Conservation (phyloP, 2,888 invertebrate species). For the Orthosia gothica region DNA sequence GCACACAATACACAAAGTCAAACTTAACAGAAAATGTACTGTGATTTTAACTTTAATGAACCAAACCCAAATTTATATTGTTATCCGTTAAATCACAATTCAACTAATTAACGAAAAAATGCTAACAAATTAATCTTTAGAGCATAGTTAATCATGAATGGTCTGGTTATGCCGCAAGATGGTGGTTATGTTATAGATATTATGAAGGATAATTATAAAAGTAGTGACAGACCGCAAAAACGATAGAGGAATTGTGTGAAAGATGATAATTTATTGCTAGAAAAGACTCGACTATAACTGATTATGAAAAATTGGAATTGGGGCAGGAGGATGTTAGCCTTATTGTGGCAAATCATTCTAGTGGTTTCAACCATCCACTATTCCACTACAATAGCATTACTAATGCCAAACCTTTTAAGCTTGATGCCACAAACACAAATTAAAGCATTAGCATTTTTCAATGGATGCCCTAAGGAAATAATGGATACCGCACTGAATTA, state of each 20-base stretch:
- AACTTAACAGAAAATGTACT: not conserved
- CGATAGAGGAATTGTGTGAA: too few species aligned
- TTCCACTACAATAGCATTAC: conserved; percentile 4
- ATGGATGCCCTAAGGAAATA: not conserved
- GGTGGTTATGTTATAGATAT: too few species aligned
- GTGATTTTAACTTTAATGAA: not conserved
- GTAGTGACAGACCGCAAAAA: too few species aligned
- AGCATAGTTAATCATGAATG: not conserved
- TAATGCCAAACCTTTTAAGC: conserved; percentile 10
- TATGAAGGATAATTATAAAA: too few species aligned
- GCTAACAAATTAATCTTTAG: not conserved
- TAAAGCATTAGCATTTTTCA: not conserved
- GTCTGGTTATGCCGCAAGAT: not conserved
- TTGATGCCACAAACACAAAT: not conserved
- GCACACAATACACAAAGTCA: not conserved
- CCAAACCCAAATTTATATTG: not conserved
- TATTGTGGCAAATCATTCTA: not conserved
- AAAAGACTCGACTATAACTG: too few species aligned
- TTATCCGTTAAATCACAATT: conserved; percentile 2
- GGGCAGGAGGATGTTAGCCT: too few species aligned
- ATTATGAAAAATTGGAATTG: too few species aligned
- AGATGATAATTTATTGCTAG: too few species aligned
- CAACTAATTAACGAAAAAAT: not conserved
- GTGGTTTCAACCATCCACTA: not conserved
- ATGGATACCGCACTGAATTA: not conserved